Conservation (phyloP, 35 echinoderm and acorn worm species). For the Anneissia japonica region DNA sequence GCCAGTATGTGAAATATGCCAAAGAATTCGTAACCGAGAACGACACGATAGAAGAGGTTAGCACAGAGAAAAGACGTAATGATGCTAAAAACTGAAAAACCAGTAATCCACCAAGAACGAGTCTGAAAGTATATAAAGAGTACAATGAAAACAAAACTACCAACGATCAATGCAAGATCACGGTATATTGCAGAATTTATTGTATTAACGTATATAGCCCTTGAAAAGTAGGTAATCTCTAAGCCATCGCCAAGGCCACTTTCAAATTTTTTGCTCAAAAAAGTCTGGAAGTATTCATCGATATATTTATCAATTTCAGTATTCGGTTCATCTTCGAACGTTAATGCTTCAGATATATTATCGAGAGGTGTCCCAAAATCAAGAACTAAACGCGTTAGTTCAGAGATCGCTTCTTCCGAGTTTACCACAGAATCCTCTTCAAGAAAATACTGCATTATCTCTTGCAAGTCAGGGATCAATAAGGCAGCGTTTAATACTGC, state of each 20-base stretch:
- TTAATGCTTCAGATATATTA: not conserved
- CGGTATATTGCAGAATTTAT: not conserved
- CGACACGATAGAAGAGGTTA: not conserved
- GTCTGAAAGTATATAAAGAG: constrained; percentile 7
- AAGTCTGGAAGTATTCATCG: not conserved
- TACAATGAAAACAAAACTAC: not conserved
- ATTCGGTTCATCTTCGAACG: not conserved
- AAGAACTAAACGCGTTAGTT: not conserved
- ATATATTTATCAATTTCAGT: not conserved
- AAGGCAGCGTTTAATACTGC: not conserved
- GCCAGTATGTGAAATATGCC: constrained; percentile 10
- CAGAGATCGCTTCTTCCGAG: not conserved
- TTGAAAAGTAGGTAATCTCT: not conserved
- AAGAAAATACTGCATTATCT: not conserved
- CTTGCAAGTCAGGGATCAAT: not conserved
- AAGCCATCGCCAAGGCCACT: not conserved
- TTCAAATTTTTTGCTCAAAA: not conserved
- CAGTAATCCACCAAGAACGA: constrained; percentile 17
- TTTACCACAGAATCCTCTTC: not conserved
- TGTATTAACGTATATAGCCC: not conserved
- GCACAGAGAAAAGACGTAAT: constrained; percentile 1
- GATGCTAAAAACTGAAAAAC: not conserved
- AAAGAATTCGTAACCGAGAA: not conserved
- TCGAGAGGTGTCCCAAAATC: not conserved
- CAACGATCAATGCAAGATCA: not conserved